phyloP scores from a whole-genome alignment of 2,797 vertebrate species.

The Xiphophorus birchmanni region DNA sequence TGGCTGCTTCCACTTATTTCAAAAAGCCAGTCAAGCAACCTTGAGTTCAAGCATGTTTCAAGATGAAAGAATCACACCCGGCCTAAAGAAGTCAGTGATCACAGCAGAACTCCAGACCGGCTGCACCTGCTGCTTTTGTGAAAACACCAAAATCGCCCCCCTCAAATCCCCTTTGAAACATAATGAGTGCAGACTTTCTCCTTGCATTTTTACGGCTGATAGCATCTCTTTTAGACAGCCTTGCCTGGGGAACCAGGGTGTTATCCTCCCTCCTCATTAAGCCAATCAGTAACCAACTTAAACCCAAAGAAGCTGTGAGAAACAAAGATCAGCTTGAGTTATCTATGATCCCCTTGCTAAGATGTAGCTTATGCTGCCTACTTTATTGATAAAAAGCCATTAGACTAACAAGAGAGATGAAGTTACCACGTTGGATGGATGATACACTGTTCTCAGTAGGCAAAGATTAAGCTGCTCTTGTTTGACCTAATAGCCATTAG shows the following conservation, averaged over 20 bases:
- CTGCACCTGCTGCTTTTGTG: background rate
- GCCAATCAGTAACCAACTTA: constrained; percentile 3
- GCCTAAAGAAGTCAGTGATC: constrained; percentile 13
- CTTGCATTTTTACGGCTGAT: constrained; percentile 24
- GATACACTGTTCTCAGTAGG: background rate
- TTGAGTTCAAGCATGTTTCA: constrained; percentile 8
- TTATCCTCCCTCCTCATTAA: background rate
- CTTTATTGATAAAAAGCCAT: background rate
- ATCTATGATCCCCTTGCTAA: background rate
- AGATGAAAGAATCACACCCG: constrained; percentile 24
- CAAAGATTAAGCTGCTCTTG: background rate
- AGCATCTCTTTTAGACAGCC: constrained; percentile 17
- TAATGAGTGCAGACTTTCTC: constrained; percentile 19
- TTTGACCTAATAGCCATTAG: constrained; percentile 20
- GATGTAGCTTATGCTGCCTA: background rate
- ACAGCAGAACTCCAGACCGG: background rate
- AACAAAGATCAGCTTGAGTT: background rate
- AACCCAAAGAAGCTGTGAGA: constrained; percentile 2
- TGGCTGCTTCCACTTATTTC: constrained; percentile 21
- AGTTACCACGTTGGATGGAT: background rate
- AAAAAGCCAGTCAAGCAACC: constrained; percentile 23
- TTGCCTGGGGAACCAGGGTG: background rate
- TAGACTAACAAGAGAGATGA: background rate
- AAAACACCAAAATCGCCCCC: constrained; percentile 9
- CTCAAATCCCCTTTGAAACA: constrained; percentile 1